phyloP scores from a whole-genome alignment of 2,113 vertebrate species.

The Rhinopomastus cyanomelas region DNA sequence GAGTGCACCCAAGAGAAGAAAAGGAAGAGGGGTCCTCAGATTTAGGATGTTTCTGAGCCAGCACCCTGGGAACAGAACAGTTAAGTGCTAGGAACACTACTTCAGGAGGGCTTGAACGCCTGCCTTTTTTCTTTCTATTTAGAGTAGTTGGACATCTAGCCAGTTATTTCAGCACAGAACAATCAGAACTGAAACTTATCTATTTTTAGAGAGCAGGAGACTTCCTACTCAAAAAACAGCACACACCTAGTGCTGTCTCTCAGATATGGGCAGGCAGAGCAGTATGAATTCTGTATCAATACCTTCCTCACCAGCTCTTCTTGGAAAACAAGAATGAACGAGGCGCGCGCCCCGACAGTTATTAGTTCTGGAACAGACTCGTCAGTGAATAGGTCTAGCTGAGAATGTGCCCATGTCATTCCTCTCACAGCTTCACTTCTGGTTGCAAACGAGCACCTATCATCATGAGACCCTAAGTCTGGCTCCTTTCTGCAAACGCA shows the following conservation, averaged over 20 bases:
- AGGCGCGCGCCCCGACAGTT: not conserved
- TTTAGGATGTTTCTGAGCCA: not conserved
- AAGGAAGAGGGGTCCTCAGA: not conserved
- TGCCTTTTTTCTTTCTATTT: constrained; percentile 37
- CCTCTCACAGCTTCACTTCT: not conserved
- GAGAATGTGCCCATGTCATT: not conserved
- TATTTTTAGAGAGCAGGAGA: constrained; percentile 48
- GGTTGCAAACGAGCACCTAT: not conserved
- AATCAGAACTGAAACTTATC: constrained; percentile 49
- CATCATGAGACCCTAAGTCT: not conserved
- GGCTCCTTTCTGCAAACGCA: not conserved
- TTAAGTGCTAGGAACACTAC: not conserved
- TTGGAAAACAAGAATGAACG: not conserved
- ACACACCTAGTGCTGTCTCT: not conserved
- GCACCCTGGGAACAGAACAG: not conserved
- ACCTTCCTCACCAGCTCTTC: not conserved
- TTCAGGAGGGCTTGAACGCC: constrained; percentile 12
- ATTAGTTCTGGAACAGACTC: not conserved
- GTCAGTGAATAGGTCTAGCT: not conserved
- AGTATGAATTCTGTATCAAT: not conserved
- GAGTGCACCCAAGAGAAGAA: not conserved
- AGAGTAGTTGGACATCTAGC: constrained; percentile 4
- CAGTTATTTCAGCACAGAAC: constrained; percentile 60
- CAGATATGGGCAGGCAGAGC: not conserved
- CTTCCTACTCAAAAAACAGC: constrained; percentile 29